Base-by-base conservation (phyloP, 2,113 vertebrate species). In the Apteryx mantelli region DNA sequence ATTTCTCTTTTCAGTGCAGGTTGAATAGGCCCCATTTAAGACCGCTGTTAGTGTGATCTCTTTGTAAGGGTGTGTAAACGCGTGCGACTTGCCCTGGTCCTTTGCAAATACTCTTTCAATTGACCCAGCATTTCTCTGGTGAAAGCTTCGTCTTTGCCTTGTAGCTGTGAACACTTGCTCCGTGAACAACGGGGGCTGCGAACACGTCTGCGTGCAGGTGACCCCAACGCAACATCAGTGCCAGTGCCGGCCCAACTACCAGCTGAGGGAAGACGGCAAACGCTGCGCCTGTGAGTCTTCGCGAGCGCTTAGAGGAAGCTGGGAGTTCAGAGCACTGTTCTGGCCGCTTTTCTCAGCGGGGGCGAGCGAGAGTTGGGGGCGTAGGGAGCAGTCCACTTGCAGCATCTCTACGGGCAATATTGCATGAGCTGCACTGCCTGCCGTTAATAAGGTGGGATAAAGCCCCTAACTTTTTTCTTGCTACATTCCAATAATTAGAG, bases 151-250 rank as follows among this genome's bases (percentile, higher is more conserved):
- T 69, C 55, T 24, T 88, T 63, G 26, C 44, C 48, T 77, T 3
- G 16, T 28, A 99, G 99, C 98, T 7, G 80, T 99, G 75, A 98
- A 97, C 94, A 98, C 99, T 1, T 99, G 99, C 5, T 73, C 98
- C 24, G 69, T 99, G 82, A 98, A 98, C 93, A 99, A 99, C 1
- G 99, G 99, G 0, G 99, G 99, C 91, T 99, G 99, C 1, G 99
- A 99, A 70, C 99, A 99, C 19, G 93, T 98, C 86, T 99, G 99
- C 0, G 90, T 99, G 71, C 99, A 99, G 98, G 98, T 99, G 97
- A 99, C 98, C 0, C 91, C 91, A 11, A 94, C 97, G 2, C 98
- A 98, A 91, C 98, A 99, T 91, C 99, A 88, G 83, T 99, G 99
- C 93, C 99, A 95, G 89, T 99, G 99, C 97, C 97, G 98, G 66